Evolutionary conservation across 2,113 vertebrate species (phyloP), one percentile per base, ranked within the genome.

Genomic region (Lophotis ruficrista): DNA sequence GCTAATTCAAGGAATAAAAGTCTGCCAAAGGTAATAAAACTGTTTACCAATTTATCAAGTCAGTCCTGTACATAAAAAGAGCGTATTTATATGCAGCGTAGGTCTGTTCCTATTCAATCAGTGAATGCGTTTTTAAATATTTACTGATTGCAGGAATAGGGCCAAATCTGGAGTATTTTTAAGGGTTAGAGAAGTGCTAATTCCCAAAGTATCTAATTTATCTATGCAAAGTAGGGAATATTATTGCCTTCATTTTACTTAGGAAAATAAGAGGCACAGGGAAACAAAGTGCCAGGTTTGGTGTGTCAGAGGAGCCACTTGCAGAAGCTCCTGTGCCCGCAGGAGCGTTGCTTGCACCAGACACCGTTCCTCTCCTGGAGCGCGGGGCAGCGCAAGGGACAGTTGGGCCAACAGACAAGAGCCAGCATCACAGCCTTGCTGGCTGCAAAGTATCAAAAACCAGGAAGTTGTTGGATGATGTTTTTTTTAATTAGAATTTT

Each of bases 21-120:
- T 92, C 89, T 96, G 94, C 57, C 96, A 94, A 95, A 96, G 87
- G 89, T 84, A 94, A 94, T 92, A 94, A 94, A 82, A 94, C 69
- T 90, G 89, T 96, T 96, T 96, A 87, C 85, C 25, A 4, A 94
- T 68, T 83, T 62, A 84, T 73, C 82, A 72, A 90, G 82, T 70
- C 62, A 43, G 48, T 43, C 38, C 45, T 54, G 69, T 53, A n/a
- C 30, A 54, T 76, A 45, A 87, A 91, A 93, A 79, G 71, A 79
- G 58, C 0, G 0, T 87, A 65, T 93, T 94, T 90, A 84, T 50
- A 70, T 72, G 72, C 86, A 87, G 65, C 0, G 0, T 68, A 83
- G 51, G 43, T 68, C 83, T 93, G 60, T 11, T 75, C 19, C 69
- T 92, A 78, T 92, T 89, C 80, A 94, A 54, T 62, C 37, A 90